Evolutionary conservation across 2,797 vertebrate species (phyloP), one percentile per base, ranked within the genome.

Genomic region (Salmo trutta): DNA sequence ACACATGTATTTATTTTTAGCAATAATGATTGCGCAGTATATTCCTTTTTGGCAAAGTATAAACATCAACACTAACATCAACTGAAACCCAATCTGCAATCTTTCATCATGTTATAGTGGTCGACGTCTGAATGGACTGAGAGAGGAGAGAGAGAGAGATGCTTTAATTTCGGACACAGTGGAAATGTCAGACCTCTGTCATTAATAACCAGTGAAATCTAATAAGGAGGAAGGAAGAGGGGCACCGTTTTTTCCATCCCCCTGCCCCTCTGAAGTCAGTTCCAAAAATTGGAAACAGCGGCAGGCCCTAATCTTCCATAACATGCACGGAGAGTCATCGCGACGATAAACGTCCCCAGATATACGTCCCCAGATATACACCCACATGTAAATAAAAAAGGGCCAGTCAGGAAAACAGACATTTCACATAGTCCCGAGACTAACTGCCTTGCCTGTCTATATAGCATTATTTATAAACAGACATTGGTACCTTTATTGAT

Each of bases 221-320:
- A 74, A 74, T 76, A 64, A 52, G 27, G 77, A 27, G 53, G 62
- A 62, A 19, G 51, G 59, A 31, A 29, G 21, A 62, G 76, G 68
- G 56, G 51, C 84, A 79, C 84, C 82, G 87, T 87, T 83, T 84
- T 88, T 87, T 47, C 81, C 78, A 83, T 90, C 89, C 86, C 69
- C 84, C 79, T 54, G 77, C 66, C 82, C 52, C 85, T 86, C 88
- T 88, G 87, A 91, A 84, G 82, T 81, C 80, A 17, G 78, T 78
- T 85, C 71, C 77, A 85, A 86, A 92, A 91, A 92, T 91, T 90
- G 88, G 79, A 92, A 91, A 91, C 91, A 91, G 90, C 90, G 81
- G 91, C 82, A 76, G 88, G 81, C 82, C 85, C 69, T 92, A 90
- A 93, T 93, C 91, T 92, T 67, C 83, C 84, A 91, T 93, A 91